These are phyloP conservation scores for Acrocephalus kingi DNA, from an alignment of 2,113 vertebrate species.

Conservation along the genomic window DNA sequence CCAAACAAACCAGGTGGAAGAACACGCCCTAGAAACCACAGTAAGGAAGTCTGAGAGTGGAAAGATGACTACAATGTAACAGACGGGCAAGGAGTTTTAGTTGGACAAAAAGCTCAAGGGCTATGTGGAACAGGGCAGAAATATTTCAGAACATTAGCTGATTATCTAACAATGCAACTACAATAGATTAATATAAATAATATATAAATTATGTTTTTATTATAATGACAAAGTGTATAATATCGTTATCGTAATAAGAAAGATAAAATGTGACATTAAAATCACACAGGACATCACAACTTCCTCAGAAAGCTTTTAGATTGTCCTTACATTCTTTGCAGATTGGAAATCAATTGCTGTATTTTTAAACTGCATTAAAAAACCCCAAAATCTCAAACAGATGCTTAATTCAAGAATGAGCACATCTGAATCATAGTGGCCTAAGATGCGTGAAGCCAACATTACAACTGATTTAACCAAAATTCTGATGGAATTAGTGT, in stretches of 20 bases:
- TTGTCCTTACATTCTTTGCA: background rate
- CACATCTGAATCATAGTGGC: background rate
- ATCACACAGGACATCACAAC: background rate
- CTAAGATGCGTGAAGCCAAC: background rate
- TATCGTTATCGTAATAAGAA: background rate
- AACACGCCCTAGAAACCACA: background rate
- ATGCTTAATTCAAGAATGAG: background rate
- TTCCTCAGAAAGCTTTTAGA: background rate
- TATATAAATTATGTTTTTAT: background rate
- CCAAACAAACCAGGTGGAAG: background rate
- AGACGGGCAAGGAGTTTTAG: background rate
- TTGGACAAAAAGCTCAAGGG: background rate
- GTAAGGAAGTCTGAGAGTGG: background rate
- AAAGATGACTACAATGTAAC: background rate
- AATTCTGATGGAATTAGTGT: background rate
- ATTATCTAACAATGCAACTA: background rate
- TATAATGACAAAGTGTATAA: background rate
- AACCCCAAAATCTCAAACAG: background rate
- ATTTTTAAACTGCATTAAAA: background rate
- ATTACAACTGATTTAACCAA: background rate
- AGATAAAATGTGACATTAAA: background rate
- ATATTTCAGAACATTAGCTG: background rate
- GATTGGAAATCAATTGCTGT: background rate
- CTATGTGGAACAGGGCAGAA: rapidly evolving
- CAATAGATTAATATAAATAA: background rate